Evolutionary conservation across 2,888 invertebrate genomes (phyloP), one percentile per base, ranked within the genome.

Genomic region (Cataglyphis cursor): DNA sequence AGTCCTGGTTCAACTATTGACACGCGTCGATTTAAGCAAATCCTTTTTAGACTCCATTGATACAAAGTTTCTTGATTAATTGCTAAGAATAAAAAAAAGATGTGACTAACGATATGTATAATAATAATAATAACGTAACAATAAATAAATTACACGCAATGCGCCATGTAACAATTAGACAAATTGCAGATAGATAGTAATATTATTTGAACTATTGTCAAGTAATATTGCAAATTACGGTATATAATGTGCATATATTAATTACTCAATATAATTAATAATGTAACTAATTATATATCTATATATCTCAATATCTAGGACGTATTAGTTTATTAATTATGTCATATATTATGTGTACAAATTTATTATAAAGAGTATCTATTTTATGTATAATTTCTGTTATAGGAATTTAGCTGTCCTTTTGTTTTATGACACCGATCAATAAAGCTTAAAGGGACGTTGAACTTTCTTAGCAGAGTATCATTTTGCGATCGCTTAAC

Each of bases 401-500:
- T 64, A 10, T 15, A 38, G 21, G 4, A 44, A 31, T 35, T 62
- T 12, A 18, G 38, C 4, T 48, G 8, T 8, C 48, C 51, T n/a
- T 44, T 75, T 65, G 6, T 51, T 51, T 35, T 51, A 38, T 48
- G 35, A 1, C 21, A 31, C 31, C 31, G 21, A 74, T 44, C 15
- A 48, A 4, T 15, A 3, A 35, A 35, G 2, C 9, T 18, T 15
- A 21, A n/a, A 35, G 61, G 9, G 28, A n/a, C 15, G 8, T 15
- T 2, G 44, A 48, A 10, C 1, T 24, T 59, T 21, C 9, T 73
- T 12, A 21, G n/a, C 6, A 9, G 12, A 35, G 24, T 61, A 44
- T 65, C 44, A 51, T 81, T 51, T 12, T 10, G 35, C n/a, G 35
- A 81, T 70, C 80, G 74, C 80, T 86, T 85, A 86, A 88, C 88